Conservation (phyloP, 2,113 vertebrate species). For the Chloropsis cyanopogon region DNA sequence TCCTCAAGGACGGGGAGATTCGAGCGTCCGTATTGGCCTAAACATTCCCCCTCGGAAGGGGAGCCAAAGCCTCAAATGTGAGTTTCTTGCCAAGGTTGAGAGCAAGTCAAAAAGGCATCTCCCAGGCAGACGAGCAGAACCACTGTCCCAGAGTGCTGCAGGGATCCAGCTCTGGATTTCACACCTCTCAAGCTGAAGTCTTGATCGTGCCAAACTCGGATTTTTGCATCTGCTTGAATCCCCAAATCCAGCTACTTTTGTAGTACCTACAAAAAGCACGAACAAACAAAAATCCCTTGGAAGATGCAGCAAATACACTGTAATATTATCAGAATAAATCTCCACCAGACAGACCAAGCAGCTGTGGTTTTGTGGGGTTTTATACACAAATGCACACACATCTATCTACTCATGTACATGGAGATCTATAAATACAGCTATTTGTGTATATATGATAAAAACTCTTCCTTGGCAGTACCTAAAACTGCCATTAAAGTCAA, state of each 20-base stretch:
- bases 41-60: background rate
- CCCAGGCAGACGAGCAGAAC: background rate
- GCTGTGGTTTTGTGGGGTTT: background rate
- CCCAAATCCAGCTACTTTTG: background rate
- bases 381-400: background rate
- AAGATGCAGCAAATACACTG: background rate
- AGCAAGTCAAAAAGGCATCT: background rate
- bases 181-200: background rate
- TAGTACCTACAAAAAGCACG: background rate
- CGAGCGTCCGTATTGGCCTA: accelerated
- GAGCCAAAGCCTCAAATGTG: background rate
- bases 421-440: background rate
- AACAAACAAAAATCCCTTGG: background rate
- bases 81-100: background rate
- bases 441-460: background rate
- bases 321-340: background rate
- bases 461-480: background rate
- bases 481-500: background rate
- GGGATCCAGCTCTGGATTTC: background rate
- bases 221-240: background rate
- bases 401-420: background rate
- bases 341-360: background rate
- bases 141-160: background rate
- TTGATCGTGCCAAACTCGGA: background rate
- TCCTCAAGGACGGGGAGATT: background rate